Base-by-base conservation (phyloP, 1,140 invertebrate genomes). In the Drosophila bocki region DNA sequence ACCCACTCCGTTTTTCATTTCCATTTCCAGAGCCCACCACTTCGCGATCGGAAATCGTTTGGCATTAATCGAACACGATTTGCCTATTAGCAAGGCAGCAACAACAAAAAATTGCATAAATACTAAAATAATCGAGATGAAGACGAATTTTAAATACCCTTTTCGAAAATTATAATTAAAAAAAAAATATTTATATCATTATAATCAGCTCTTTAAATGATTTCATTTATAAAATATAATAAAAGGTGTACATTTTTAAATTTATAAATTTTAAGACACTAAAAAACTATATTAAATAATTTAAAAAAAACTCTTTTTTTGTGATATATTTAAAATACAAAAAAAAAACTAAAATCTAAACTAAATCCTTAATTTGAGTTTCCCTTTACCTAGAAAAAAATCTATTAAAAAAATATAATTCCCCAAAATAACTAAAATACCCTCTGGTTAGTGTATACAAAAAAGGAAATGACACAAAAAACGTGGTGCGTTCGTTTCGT, bases 51-150 rank as follows among this genome's bases (percentile, higher is more conserved):
- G 63, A 78, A 77, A 77, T 69, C 74, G 75, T 60, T 72, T 72
- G 75, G 58, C 58, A 57, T 78, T 69, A 78, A 83, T 70, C 76
- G 70, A 67, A 88, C 85, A 88, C 69, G 85, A 90, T 88, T 88
- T 88, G 85, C 85, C 80, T 88, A 88, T 88, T 88, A 88, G 62
- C 59, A 58, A 64, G 35, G 42, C 53, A 68, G 41, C 50, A 48
- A 62, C 37, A 51, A 35, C 26, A 29, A 76, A 67, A 64, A 63
- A 60, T 48, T 19, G 3, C 44, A 1, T 12, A 62, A 54, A 44
- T 51, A 47, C 5, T 15, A 15, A 60, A 33, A 19, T 11, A 39
- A 22, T 0, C 11, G 1, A n/a, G 17, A 9, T n/a, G 0, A 50
- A 42, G 29, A 0, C 11, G 53, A 44, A 35, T 7, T 0, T 2